A percentile compares a stretch with the other conserved stretches of the same genome.
These are phyloP conservation scores for Poeciliopsis infans DNA, from an alignment of 2,797 vertebrate species.

Conservation along the genomic window DNA sequence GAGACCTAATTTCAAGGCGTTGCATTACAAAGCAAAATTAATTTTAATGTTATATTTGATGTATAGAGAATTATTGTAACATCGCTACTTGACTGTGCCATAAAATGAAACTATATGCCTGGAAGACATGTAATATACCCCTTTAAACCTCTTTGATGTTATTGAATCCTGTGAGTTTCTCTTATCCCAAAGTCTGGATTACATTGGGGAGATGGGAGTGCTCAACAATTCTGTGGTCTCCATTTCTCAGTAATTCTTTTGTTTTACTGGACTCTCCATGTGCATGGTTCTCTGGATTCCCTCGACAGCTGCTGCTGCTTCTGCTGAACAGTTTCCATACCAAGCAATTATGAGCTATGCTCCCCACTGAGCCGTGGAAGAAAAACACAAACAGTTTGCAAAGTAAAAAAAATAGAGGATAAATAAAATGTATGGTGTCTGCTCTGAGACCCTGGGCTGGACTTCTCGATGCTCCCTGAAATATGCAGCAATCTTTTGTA, in stretches of 20 bases:
- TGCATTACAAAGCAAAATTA: too few relatives aligned
- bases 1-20: too few relatives aligned
- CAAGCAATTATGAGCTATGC: neutral
- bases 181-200: neutral
- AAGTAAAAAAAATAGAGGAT: neutral
- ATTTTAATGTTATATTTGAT: too few relatives aligned
- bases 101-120: too few relatives aligned
- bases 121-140: too few relatives aligned
- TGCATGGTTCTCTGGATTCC: neutral
- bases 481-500: neutral
- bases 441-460: neutral
- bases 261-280: neutral
- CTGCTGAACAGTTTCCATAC: neutral
- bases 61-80: too few relatives aligned
- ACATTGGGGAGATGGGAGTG: neutral
- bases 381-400: constrained; percentile 6
- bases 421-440: too few relatives aligned
- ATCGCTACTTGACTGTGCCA: too few relatives aligned
- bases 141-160: neutral
- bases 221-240: neutral
- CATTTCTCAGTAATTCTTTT: constrained; percentile 2
- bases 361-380: neutral
- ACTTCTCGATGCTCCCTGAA: neutral
- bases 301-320: neutral
- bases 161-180: neutral